A percentile compares a stretch with the other conserved stretches of the same genome.
Conservation (phyloP, 2,888 invertebrate genomes). For the Sarcophaga subvicina region DNA sequence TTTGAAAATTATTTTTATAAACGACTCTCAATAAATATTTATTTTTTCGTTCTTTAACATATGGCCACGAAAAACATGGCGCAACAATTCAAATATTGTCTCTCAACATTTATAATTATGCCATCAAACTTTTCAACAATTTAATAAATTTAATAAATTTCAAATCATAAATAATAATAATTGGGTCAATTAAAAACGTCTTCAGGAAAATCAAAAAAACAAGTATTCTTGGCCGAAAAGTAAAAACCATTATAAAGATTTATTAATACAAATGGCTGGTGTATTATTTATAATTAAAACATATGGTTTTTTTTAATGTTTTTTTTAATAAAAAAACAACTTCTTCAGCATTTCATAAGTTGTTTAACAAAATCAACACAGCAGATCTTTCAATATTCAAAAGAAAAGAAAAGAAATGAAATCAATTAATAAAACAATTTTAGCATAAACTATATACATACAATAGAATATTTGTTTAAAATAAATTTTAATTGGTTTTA, state of each 20-base stretch:
- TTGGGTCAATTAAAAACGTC: conserved; percentile 19
- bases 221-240: conserved; percentile 7
- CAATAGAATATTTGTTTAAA: conserved; percentile 41
- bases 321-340: neutral
- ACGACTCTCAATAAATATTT: no score
- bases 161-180: conserved; percentile 35
- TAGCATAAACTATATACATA: neutral
- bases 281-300: conserved; percentile 35
- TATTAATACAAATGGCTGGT: conserved; percentile 20
- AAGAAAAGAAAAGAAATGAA: neutral
- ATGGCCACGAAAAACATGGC: neutral
- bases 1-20: no score
- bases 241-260: conserved; percentile 33
- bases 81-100: conserved; percentile 27
- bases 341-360: neutral
- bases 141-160: conserved; percentile 38
- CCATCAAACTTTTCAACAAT: conserved; percentile 22
- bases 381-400: neutral
- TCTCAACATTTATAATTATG: conserved; percentile 5
- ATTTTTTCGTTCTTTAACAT: neutral
- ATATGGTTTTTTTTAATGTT: conserved; percentile 18
- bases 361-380: neutral
- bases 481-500: conserved; percentile 34
- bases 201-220: neutral
- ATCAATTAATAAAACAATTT: neutral